Evolutionary conservation across 1,140 invertebrate genomes (phyloP), one percentile per base, ranked within the genome.

Genomic region (Amyelois transitella): DNA sequence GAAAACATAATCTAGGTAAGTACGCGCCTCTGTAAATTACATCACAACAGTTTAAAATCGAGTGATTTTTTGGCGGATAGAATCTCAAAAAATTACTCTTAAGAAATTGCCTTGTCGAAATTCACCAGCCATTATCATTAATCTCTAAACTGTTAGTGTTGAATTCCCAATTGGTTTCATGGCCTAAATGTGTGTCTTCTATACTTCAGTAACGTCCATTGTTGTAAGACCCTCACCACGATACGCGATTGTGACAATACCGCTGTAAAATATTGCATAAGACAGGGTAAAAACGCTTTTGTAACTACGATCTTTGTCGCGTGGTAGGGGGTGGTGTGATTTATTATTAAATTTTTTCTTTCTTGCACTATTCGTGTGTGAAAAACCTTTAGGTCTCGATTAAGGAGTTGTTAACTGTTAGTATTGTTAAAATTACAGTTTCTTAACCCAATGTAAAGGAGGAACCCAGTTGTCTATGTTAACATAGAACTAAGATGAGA

Each of bases 251-350:
- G 54, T 66, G 69, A 76, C 71, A 76, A 76, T 74, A 76, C 57
- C 43, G 43, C 51, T 60, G 43, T 63, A 63, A 62, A 68, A 56
- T 73, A 73, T 72, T 58, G 63, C 61, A 53, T 62, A 52, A 53
- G 53, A 68, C 67, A 69, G 73, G 70, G 68, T 71, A 71, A 66
- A 60, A 62, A 52, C 51, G 43, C 56, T 62, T 60, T 38, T 38
- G n/a, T 38, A 38, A 38, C 1, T 14, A 14, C 32, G 32, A 38
- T 14, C 32, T 6, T 38, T 38, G 32, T 14, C n/a, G 18, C 49
- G 17, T 51, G 49, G 49, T 51, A 51, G 49, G 49, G 49, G 21
- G 18, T 19, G 1, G 10, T 19, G 18, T 20, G 25, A 28, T 12
- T 6, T 20, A 45, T 20, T 45, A 17, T 3, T 45, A n/a, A 45